Percentiles rank a stretch among this genome's conserved stretches.
Evolutionary conservation across 2,888 invertebrate genomes (phyloP).

Genomic region (Pyrrhosoma nymphula): DNA sequence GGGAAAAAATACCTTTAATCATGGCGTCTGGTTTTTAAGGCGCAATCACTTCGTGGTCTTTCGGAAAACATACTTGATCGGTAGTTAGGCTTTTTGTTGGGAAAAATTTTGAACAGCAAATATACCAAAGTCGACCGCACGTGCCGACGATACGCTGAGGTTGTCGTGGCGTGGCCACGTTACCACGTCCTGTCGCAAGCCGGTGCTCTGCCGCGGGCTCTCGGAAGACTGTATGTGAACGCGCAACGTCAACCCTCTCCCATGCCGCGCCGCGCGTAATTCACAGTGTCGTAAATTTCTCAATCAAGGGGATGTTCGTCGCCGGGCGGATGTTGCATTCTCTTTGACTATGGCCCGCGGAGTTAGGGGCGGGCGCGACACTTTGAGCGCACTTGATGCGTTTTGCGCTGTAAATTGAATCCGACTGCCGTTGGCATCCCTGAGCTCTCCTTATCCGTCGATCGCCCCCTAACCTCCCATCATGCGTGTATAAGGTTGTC

Average conservation of each 20-base stretch:
- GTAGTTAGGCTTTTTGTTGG: no score
- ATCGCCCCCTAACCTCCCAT: conserved; percentile 55
- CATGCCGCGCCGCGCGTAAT: background rate
- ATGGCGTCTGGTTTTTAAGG: no score
- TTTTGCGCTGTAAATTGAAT: conserved; percentile 24
- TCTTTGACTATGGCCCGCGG: background rate
- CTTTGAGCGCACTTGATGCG: conserved; percentile 28
- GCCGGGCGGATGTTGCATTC: background rate
- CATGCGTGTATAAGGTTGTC: background rate
- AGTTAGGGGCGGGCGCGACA: background rate
- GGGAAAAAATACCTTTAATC: no score
- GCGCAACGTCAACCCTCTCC: background rate
- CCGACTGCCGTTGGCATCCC: background rate
- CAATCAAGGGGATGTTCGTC: conserved; percentile 8
- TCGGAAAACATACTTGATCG: no score
- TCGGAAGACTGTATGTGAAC: background rate
- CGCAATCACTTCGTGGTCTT: no score
- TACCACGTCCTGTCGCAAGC: background rate
- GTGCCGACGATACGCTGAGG: no score
- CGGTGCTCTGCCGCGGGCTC: background rate
- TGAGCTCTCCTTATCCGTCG: conserved; percentile 64
- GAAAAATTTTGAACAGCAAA: no score
- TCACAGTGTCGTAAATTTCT: conserved; percentile 10
- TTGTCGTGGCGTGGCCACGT: no score
- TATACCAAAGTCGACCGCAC: no score